These are phyloP conservation scores for Cephalotes varians DNA, from an alignment of 2,888 invertebrate genomes.

Conservation along the genomic window DNA sequence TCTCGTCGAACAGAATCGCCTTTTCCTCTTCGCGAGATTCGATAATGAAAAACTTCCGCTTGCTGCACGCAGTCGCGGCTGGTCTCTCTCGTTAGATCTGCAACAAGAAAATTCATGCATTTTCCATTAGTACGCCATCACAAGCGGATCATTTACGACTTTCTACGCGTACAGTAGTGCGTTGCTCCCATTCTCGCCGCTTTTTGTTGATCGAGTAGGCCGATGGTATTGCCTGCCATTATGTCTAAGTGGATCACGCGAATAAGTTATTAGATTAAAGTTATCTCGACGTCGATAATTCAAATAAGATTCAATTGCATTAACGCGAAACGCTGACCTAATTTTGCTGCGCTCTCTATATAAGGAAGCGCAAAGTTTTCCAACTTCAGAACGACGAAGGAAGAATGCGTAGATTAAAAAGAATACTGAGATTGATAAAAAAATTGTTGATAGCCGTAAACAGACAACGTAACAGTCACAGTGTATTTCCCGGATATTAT, in stretches of 20 bases:
- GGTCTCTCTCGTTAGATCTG: slow-evolving; percentile 62
- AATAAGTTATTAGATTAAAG: slow-evolving; percentile 27
- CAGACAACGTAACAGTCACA: not conserved
- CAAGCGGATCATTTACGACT: slow-evolving; percentile 24
- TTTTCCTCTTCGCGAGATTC: slow-evolving; percentile 39
- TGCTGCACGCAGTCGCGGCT: slow-evolving; percentile 32
- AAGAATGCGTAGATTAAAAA: not conserved
- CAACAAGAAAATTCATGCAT: slow-evolving; percentile 72
- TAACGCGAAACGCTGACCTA: not conserved
- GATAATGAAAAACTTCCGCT: slow-evolving; percentile 62
- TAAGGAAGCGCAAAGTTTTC: not conserved
- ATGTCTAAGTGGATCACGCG: not conserved
- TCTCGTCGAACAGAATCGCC: not conserved
- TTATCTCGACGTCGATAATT: slow-evolving; percentile 11
- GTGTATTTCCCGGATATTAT: not conserved
- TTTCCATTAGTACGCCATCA: slow-evolving; percentile 65
- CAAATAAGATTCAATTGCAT: slow-evolving; percentile 23
- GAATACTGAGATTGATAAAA: not conserved
- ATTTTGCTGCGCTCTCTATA: not conserved
- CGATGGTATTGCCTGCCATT: not conserved
- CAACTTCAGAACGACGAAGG: not conserved
- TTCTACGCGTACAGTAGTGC: slow-evolving; percentile 18
- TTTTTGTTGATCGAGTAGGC: slow-evolving; percentile 32
- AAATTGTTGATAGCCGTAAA: too few relatives aligned
- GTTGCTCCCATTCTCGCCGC: slow-evolving; percentile 39